These are phyloP conservation scores for Dynastes hyllus DNA, from an alignment of 2,888 invertebrate genomes.

Conservation along the genomic window DNA sequence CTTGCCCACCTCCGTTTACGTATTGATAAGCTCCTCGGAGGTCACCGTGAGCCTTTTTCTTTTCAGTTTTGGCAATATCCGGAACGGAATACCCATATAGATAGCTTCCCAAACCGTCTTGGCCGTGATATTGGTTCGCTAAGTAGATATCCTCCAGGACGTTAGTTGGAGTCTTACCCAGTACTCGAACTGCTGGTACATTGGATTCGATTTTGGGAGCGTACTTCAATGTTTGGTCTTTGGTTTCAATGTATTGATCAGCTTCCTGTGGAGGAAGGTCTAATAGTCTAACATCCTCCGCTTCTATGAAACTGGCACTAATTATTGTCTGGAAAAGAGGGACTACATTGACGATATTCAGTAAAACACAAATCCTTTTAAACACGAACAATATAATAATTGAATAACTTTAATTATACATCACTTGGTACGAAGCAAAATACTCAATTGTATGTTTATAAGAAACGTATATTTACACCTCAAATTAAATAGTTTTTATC, in stretches of 20 bases:
- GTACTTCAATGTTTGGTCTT: conserved; percentile 70
- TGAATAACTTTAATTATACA: not conserved
- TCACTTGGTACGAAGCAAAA: not conserved
- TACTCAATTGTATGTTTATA: not conserved
- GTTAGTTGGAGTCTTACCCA: conserved; percentile 74
- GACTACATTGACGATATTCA: too few relatives aligned
- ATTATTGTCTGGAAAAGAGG: not conserved
- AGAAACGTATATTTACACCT: not conserved
- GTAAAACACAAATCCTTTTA: too few relatives aligned
- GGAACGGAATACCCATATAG: conserved; percentile 83
- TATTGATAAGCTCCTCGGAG: conserved; percentile 84
- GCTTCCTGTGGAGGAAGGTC: conserved; percentile 75
- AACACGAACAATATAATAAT: too few relatives aligned
- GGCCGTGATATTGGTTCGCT: conserved; percentile 83
- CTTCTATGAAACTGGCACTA: conserved; percentile 32
- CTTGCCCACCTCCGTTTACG: conserved; percentile 75
- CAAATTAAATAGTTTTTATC: conserved; percentile 17
- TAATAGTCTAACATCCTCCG: conserved; percentile 72
- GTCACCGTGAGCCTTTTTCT: conserved; percentile 80
- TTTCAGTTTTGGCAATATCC: conserved; percentile 83
- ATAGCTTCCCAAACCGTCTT: conserved; percentile 78
- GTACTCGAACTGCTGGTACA: conserved; percentile 70
- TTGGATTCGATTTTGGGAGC: conserved; percentile 74
- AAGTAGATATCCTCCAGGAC: conserved; percentile 82
- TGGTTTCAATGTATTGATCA: conserved; percentile 71